Conservation (phyloP, 2,888 invertebrate species). For the Mamestra brassicae region DNA sequence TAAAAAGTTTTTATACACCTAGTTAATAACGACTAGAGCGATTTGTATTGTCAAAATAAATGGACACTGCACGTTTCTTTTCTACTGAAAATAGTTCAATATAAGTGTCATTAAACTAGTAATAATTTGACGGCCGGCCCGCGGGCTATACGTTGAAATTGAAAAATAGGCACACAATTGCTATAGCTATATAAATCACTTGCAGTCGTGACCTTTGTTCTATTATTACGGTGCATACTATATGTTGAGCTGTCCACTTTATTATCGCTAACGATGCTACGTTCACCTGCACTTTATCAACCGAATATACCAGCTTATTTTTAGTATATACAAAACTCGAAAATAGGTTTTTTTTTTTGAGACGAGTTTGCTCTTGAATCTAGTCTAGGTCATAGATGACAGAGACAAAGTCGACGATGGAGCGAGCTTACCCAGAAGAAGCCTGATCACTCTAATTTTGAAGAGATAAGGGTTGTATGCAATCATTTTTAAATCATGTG, state of each 20-base stretch:
- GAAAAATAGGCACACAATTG: neutral
- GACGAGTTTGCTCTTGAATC: too few relatives aligned
- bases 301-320: slow-evolving; percentile 11
- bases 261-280: slow-evolving; percentile 27
- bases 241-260: slow-evolving; percentile 13
- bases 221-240: slow-evolving; percentile 30
- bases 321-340: too few relatives aligned
- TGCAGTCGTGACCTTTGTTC: slow-evolving; percentile 32
- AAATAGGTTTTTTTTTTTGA: too few relatives aligned
- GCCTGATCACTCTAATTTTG: too few relatives aligned
- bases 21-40: too few relatives aligned
- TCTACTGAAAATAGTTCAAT: neutral
- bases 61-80: neutral
- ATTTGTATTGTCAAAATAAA: too few relatives aligned
- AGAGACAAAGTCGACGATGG: too few relatives aligned
- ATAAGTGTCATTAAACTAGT: neutral
- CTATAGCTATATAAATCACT: slow-evolving; percentile 1
- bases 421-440: too few relatives aligned
- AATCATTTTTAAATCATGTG: too few relatives aligned
- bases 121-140: neutral
- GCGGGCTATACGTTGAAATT: neutral
- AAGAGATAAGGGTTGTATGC: too few relatives aligned
- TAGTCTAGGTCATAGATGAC: too few relatives aligned
- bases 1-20: too few relatives aligned
- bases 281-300: slow-evolving; percentile 41